Percentiles rank a stretch among this genome's conserved stretches.
phyloP scores from a whole-genome alignment of 1,140 invertebrate genomes.

The Planococcus citri region DNA sequence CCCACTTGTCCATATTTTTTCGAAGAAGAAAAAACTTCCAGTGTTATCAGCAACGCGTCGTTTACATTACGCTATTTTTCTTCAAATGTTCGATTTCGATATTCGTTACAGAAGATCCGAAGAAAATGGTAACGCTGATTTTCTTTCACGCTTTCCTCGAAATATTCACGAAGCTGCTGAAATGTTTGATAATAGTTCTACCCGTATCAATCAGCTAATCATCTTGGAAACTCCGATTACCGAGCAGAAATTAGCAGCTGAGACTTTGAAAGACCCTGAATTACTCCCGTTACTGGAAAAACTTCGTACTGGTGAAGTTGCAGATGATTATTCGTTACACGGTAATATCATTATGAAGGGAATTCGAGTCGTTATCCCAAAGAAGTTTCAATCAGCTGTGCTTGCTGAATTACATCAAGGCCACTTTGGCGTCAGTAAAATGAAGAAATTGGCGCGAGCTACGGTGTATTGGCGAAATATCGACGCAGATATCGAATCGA shows the following conservation, averaged over 20 bases:
- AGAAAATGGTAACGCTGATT: conserved; percentile 24
- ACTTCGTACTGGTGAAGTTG: neutral
- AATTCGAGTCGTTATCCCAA: conserved; percentile 31
- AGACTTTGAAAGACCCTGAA: conserved; percentile 21
- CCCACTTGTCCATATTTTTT: conserved; percentile 21
- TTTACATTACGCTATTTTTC: conserved; percentile 16
- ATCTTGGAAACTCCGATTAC: neutral
- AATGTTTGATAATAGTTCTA: neutral
- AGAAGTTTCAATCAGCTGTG: conserved; percentile 27
- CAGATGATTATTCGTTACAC: neutral
- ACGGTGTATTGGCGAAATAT: conserved; percentile 39
- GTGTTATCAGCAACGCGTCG: conserved; percentile 9
- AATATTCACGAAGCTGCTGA: neutral
- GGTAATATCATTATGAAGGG: conserved; percentile 25
- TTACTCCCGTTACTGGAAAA: neutral
- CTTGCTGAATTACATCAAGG: conserved; percentile 34
- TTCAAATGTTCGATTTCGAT: conserved; percentile 23
- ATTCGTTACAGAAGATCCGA: conserved; percentile 20
- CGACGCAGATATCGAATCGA: conserved; percentile 34
- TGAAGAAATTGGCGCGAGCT: conserved; percentile 37
- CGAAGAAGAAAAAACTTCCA: neutral
- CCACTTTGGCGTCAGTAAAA: conserved; percentile 38
- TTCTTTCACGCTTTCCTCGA: conserved; percentile 15
- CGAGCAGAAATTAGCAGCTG: neutral
- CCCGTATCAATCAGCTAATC: neutral